Evolutionary conservation across 1,140 invertebrate genomes (phyloP), one percentile per base, ranked within the genome.

Genomic region (Stegodyphus mimosarum): DNA sequence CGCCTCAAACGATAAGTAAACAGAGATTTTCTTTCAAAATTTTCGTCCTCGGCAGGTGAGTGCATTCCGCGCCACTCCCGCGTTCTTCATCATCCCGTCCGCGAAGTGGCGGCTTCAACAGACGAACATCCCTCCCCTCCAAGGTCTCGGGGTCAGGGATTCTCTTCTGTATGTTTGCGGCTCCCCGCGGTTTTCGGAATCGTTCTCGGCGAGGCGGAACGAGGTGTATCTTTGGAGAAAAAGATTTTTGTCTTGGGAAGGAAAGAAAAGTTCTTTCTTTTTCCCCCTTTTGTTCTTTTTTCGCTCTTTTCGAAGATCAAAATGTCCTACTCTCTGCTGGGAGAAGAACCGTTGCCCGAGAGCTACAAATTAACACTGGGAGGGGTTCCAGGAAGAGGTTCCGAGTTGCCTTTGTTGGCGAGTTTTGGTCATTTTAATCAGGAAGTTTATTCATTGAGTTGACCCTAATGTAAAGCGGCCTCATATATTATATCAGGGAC

Each of bases 141-240:
- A 48, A 33, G 69, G 33, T 11, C 33, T 71, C 69, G 49, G 33
- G 69, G 69, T 71, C 69, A 71, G 49, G 49, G 69, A 71, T 71
- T 71, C 69, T 71, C 49, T 60, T 60, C 55, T 60, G 55, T 11
- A 3, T 33, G 55, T 60, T 11, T 18, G 49, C 33, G n/a, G 69
- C 69, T 13, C 69, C 69, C 69, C 69, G 69, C 69, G 33, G 69
- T 10, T 71, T 50, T 71, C 69, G 6, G 69, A 71, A 71, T 71
- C 33, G 69, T 71, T 71, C 33, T 71, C 69, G 69, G n/a, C 69
- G n/a, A 71, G 69, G n/a, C 69, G 69, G 69, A 71, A 71, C 69
- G 69, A 71, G 69, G 10, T 71, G 69, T 71, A 71, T 50, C 69
- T 71, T 71, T 71, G 0, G 7, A 50, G 50, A 7, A 11, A 49